Conservation (phyloP, 2,113 vertebrate species). For the Charadrius vociferus region DNA sequence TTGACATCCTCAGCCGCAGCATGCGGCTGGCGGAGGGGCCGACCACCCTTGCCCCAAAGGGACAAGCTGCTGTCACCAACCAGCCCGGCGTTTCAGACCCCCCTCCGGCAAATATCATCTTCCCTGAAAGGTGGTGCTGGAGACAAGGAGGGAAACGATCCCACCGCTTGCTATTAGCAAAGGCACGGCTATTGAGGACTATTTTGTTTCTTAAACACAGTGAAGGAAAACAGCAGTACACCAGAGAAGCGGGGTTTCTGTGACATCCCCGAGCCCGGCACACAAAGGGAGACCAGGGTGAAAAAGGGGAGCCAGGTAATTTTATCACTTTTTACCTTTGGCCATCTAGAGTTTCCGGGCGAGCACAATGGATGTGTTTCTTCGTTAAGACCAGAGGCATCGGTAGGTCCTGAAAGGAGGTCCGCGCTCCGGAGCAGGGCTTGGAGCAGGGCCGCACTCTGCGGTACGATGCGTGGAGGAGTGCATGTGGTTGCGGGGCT, state of each 20-base stretch:
- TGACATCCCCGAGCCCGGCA: neutral
- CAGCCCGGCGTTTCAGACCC: neutral
- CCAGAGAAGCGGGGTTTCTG: conserved; percentile 21
- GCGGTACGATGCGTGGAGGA: accelerated
- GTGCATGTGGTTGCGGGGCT: no score
- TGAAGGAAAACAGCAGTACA: conserved; percentile 48
- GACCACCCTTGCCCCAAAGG: neutral
- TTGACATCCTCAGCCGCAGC: neutral
- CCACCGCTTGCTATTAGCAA: neutral
- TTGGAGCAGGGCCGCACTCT: accelerated
- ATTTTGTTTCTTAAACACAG: conserved; percentile 44
- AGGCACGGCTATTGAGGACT: neutral
- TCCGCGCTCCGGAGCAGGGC: neutral
- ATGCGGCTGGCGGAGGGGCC: accelerated
- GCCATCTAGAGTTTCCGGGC: neutral
- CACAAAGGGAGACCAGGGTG: conserved; percentile 52
- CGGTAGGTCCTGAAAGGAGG: neutral
- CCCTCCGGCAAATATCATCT: neutral
- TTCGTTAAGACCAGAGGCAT: neutral
- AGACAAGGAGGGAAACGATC: neutral
- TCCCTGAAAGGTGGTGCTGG: neutral
- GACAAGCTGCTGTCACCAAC: neutral
- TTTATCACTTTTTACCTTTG: conserved; percentile 19
- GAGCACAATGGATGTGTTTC: conserved; percentile 2
- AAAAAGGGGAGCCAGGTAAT: conserved; percentile 63